Conservation (phyloP, 2,113 vertebrate genomes). For the Xiphophorus hellerii region DNA sequence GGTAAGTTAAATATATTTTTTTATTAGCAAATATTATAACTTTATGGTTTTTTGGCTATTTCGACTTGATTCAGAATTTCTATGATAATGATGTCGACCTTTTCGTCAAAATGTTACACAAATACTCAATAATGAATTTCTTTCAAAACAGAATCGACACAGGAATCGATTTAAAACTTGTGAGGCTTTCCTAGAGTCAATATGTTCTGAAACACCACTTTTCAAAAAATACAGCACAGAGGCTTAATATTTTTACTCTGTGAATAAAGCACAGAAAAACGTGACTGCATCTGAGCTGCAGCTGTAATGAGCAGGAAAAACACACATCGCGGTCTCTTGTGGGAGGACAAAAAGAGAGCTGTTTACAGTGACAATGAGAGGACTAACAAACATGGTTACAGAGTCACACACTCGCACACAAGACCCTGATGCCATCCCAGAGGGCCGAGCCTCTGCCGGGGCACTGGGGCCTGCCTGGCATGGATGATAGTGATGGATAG, state of each 20-base stretch:
- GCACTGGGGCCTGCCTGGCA: constrained; percentile 42
- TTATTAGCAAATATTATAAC: background rate
- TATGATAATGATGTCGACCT: background rate
- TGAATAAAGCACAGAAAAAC: constrained; percentile 9
- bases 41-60: background rate
- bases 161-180: too few relatives aligned
- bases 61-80: background rate
- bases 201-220: background rate
- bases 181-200: too few relatives aligned
- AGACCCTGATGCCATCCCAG: background rate
- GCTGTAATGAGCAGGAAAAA: constrained; percentile 45
- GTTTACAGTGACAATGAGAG: constrained; percentile 59
- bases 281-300: background rate
- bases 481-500: constrained; percentile 48
- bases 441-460: constrained; percentile 19
- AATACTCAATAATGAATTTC: too few relatives aligned
- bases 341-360: constrained; percentile 50
- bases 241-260: background rate
- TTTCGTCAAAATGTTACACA: background rate
- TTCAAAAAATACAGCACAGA: background rate
- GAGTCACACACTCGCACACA: constrained; percentile 2
- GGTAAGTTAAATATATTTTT: background rate
- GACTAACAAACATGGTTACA: constrained; percentile 29
- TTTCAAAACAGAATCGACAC: too few relatives aligned
- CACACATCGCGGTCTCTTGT: constrained; percentile 37